Conservation (phyloP, 2,888 invertebrate species). For the Agrochola macilenta region DNA sequence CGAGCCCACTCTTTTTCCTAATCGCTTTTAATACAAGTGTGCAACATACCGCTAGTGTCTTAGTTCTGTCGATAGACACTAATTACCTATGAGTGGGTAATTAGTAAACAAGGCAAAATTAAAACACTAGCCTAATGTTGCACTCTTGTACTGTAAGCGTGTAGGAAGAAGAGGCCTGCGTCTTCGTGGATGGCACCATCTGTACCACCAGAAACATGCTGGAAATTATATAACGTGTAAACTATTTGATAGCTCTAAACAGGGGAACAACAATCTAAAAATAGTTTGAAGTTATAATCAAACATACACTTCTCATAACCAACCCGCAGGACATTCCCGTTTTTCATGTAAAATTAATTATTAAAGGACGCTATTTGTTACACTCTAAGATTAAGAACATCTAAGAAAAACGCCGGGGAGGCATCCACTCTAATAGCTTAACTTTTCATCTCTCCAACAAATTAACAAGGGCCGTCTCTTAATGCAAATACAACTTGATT, state of each 20-base stretch:
- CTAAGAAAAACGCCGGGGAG: constrained; percentile 71
- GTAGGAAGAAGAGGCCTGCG: too few species aligned
- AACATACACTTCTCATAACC: neutral
- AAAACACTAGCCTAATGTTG: too few species aligned
- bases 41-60: too few species aligned
- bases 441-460: constrained; percentile 89
- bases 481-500: constrained; percentile 85
- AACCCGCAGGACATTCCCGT: constrained; percentile 6
- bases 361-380: constrained; percentile 80
- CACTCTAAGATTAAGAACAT: constrained; percentile 77
- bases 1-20: too few species aligned
- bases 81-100: too few species aligned
- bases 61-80: too few species aligned
- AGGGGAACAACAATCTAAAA: too few species aligned
- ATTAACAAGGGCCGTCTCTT: constrained; percentile 84
- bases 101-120: too few species aligned
- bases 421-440: constrained; percentile 87
- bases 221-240: neutral
- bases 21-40: too few species aligned
- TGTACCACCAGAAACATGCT: too few species aligned
- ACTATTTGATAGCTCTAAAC: neutral
- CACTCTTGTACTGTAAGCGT: too few species aligned
- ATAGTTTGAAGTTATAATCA: neutral
- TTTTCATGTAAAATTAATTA: constrained; percentile 81
- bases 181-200: too few species aligned